Conservation (phyloP, 2,888 invertebrate genomes). For the Drosophila mulleri region DNA sequence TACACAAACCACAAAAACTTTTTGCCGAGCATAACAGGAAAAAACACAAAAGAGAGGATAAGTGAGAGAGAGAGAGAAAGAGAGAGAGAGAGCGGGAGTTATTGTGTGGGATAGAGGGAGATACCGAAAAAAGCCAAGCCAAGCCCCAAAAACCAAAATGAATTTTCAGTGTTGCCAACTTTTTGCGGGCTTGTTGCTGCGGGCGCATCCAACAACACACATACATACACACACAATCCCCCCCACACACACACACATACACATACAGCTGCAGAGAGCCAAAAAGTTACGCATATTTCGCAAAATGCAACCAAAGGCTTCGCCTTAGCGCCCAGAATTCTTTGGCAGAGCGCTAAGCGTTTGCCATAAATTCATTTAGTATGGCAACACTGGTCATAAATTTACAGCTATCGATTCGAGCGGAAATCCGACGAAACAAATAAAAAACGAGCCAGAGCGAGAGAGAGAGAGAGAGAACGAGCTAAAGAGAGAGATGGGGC, state of each 20-base stretch:
- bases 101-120: neutral
- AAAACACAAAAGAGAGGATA: conserved; percentile 21
- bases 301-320: conserved; percentile 26
- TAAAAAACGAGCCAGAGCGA: conserved; percentile 3
- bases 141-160: conserved; percentile 66
- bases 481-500: neutral
- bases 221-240: conserved; percentile 6
- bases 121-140: conserved; percentile 16
- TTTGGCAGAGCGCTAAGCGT: conserved; percentile 54
- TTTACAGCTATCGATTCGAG: conserved; percentile 71
- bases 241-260: conserved; percentile 13
- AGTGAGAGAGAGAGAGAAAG: neutral
- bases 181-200: conserved; percentile 66
- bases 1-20: conserved; percentile 68
- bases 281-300: conserved; percentile 72
- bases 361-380: conserved; percentile 78
- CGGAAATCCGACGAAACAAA: conserved; percentile 49
- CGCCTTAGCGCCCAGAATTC: neutral
- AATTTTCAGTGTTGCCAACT: conserved; percentile 79
- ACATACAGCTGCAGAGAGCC: conserved; percentile 1
- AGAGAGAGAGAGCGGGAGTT: neutral
- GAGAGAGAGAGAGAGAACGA: neutral
- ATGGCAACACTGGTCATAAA: conserved; percentile 74
- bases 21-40: conserved; percentile 29
- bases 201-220: conserved; percentile 28